Evolutionary conservation across 2,113 vertebrate species (phyloP), one percentile per base, ranked within the genome.

Genomic region (Scomber scombrus): DNA sequence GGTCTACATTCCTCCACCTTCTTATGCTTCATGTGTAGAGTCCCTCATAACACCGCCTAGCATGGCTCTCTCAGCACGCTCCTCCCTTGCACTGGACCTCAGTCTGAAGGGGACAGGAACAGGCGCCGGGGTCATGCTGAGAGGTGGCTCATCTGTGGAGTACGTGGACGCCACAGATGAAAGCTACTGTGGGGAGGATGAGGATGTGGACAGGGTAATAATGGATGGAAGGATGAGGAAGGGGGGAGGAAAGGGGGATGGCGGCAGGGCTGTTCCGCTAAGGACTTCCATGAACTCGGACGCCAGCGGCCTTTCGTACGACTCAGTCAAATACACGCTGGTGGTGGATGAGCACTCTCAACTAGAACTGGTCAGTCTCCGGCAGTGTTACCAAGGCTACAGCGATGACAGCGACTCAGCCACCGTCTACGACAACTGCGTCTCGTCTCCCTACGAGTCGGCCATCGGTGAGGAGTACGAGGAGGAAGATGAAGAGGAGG

Each of bases 281-380:
- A 95, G 96, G 94, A 96, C 97, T 62, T 97, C 97, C 0, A 94
- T 97, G 92, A 98, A 95, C 93, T 97, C 97, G 0, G 98, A 99
- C 90, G 97, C 97, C 84, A 99, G 97, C 0, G 97, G 97, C 40
- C 95, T 99, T 31, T 97, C 97, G 2, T 99, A 99, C 11, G 98
- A 99, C 93, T 97, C 98, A 0, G 97, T 99, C 81, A 99, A 99
- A 85, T 99, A 99, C 92, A 99, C 97, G 0, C 90, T 99, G 77
- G 98, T 99, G 93, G 97, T 99, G 89, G 98, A 99, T 0, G 97
- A 99, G 89, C 96, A 99, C 0, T 95, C 97, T 11, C 97, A 98
- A 95, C 94, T 99, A 40, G 98, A 99, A 87, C 94, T 99, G 62
- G 96, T 98, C 88, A 99, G 97, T 89, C 95, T 99, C 75, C 95